Evolutionary conservation across 2,888 invertebrate species (phyloP), one percentile per base, ranked within the genome.

Genomic region (Mimumesa dahlbomi): DNA sequence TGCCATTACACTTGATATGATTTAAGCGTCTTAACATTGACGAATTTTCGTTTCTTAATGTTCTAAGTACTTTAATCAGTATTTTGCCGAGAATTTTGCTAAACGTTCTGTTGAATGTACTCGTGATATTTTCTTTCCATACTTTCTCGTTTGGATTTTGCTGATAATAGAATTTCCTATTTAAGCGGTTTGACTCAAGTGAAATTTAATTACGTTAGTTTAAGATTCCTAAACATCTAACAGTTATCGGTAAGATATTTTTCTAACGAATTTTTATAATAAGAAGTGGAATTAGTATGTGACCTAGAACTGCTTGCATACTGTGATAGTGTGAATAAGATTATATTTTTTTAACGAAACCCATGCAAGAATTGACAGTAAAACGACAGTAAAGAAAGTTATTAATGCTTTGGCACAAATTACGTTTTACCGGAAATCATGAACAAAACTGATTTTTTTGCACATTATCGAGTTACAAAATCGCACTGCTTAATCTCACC

Each of bases 401-500:
- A 1, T 3, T n/a, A 11, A 3, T 34, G 11, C n/a, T 34, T 34
- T 34, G n/a, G 34, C n/a, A 34, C 34, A 9, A 9, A 2, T n/a
- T n/a, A 7, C 4, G n/a, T 45, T 56, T 13, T 11, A 9, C 34
- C 22, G 16, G 16, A 25, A 46, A 57, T 57, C 25, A 5, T 46
- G 38, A 18, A 25, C 16, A 57, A n/a, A 22, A 46, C 40, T 36
- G 36, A 22, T 16, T 22, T 9, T 7, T 22, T n/a, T 34, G n/a
- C 34, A 34, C 3, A 34, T 34, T 34, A 4, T 34, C n/a, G 38
- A 57, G n/a, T 19, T 14, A 18, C 11, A 31, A 19, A 40, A 58
- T 57, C 46, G 16, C 46, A 18, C 22, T 57, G 34, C 34, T 34
- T 21, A 38, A 46, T 58, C 31, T 13, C 11, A 9, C 34, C 3